A percentile compares a stretch with the other conserved stretches of the same genome.
phyloP scores from a whole-genome alignment of 2,888 invertebrate species.

The Gibbula magus region DNA sequence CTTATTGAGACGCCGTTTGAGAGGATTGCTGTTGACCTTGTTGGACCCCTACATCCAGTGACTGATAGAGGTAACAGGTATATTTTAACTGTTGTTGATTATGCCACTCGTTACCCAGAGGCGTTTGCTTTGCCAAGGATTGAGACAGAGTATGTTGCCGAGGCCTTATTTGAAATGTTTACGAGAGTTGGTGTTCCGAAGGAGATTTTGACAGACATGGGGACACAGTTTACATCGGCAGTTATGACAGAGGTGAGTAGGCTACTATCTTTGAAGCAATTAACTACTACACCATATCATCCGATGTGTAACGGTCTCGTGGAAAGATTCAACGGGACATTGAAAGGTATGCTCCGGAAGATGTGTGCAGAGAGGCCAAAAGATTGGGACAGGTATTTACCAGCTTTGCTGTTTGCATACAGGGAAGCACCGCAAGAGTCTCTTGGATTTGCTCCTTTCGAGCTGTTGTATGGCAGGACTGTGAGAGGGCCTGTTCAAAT shows the following conservation, averaged over 20 bases:
- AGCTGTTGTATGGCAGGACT: neutral
- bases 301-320: neutral
- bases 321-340: neutral
- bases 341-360: neutral
- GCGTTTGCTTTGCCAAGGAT: neutral
- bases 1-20: neutral
- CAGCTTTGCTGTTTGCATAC: too few species aligned
- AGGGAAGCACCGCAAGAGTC: neutral
- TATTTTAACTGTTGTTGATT: neutral
- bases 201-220: neutral
- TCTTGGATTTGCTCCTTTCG: neutral
- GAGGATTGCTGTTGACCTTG: neutral
- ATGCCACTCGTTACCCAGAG: neutral
- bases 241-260: neutral
- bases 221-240: neutral
- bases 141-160: neutral
- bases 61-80: neutral
- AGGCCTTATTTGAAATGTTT: neutral
- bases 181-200: neutral
- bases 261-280: constrained; percentile 23
- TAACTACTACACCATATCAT: neutral
- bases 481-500: neutral
- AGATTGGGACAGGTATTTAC: neutral
- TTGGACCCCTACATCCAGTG: neutral
- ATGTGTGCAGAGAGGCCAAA: neutral